Base-by-base conservation (phyloP, 1,140 invertebrate genomes). In the Drosophila sulfurigaster region DNA sequence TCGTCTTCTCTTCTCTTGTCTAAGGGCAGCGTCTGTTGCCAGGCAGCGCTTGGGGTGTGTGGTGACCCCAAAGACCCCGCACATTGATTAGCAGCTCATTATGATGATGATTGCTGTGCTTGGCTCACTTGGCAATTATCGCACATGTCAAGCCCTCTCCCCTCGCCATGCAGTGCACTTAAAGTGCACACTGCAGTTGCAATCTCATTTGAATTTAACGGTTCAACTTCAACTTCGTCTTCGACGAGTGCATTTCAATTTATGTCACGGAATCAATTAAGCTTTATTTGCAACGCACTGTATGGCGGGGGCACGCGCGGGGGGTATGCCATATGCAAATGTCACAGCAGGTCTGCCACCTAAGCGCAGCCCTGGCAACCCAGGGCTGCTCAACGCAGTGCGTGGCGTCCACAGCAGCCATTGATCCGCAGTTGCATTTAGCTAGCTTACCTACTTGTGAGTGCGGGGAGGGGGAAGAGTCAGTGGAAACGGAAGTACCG, bases 181-280 rank as follows among this genome's bases (percentile, higher is more conserved):
- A 45, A 63, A 70, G 41, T 46, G 5, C 28, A 28, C 41, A n/a
- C 11, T 41, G 15, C 25, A 56, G 20, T 25, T 56, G 51, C 57
- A 62, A 62, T 30, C 60, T 51, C 45, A 75, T 75, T 75, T 70
- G 59, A 70, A 70, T 75, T 70, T 75, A 75, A 71, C 73, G 73
- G 73, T 70, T 69, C 49, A 28, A 52, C 10, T 52, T 11, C 25
- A 13, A 54, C 51, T 28, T 7, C 46, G 16, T 10, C 46, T 25
- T 20, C 46, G 16, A 49, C 43, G 60, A 64, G 59, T 86, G 82
- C 82, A 85, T 86, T 85, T 85, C 82, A 85, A 85, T 85, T 85
- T 80, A 75, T 80, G 79, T 65, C 75, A 86, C 82, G 73, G 79
- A 73, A 85, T 85, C 82, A 85, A 85, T 85, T 85, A 79, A 75